phyloP scores from a whole-genome alignment of 1,140 invertebrate species.

The Propsilocerus akamusi region DNA sequence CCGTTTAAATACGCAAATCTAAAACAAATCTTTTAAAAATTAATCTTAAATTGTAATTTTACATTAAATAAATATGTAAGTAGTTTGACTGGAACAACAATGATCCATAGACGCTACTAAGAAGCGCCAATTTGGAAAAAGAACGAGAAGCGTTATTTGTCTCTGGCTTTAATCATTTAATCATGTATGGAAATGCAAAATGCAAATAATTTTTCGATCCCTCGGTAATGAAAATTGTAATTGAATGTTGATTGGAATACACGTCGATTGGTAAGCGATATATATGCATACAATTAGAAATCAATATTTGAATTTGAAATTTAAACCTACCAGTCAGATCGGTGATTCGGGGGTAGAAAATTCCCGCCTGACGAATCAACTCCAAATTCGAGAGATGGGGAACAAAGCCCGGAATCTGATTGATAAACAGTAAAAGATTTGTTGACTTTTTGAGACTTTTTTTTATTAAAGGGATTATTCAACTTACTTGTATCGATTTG shows the following conservation, averaged over 20 bases:
- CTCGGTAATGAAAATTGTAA: neutral
- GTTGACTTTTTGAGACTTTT: neutral
- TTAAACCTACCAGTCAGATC: conserved; percentile 30
- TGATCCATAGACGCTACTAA: too few species aligned
- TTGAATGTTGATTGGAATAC: conserved; percentile 2
- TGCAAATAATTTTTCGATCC: neutral
- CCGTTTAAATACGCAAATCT: too few species aligned
- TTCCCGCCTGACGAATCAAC: conserved; percentile 38
- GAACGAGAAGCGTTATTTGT: too few species aligned
- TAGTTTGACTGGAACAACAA: too few species aligned
- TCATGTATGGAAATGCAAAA: neutral
- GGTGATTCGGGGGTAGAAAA: conserved; percentile 66
- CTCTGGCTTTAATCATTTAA: too few species aligned
- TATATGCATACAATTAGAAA: conserved; percentile 2
- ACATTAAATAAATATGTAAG: too few species aligned
- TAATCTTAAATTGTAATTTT: too few species aligned
- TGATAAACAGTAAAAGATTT: neutral
- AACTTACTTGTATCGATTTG: neutral
- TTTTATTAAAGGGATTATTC: neutral
- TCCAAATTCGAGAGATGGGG: conserved; percentile 52
- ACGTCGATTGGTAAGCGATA: neutral
- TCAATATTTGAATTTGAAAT: neutral
- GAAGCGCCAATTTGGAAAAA: too few species aligned
- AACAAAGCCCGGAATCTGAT: conserved; percentile 21
- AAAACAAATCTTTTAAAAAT: too few species aligned